phyloP scores from a whole-genome alignment of 2,113 vertebrate species.

The Hippolais icterina region DNA sequence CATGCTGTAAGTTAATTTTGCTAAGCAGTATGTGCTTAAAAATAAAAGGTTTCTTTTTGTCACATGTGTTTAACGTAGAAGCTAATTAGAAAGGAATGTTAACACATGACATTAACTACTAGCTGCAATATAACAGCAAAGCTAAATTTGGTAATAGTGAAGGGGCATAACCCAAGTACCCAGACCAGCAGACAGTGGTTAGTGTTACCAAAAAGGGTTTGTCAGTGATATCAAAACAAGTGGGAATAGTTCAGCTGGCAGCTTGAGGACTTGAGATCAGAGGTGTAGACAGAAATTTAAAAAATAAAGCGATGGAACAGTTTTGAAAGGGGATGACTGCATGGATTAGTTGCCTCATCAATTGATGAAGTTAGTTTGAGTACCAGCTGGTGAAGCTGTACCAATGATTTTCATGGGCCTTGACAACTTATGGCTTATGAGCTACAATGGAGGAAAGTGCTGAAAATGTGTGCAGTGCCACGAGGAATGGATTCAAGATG shows the following conservation, averaged over 20 bases:
- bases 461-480: neutral
- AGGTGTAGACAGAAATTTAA: neutral
- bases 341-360: neutral
- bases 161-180: neutral
- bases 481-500: neutral
- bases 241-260: neutral
- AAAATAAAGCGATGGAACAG: neutral
- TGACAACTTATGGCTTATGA: neutral
- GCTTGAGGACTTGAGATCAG: neutral
- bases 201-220: neutral
- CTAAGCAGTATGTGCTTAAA: neutral
- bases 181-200: neutral
- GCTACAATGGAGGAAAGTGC: neutral
- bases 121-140: neutral
- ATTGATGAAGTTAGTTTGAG: neutral
- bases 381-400: neutral
- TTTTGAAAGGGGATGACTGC: neutral
- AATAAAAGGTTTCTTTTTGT: neutral
- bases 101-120: neutral
- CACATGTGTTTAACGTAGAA: neutral
- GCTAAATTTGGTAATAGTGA: neutral
- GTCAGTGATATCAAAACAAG: neutral
- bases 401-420: neutral
- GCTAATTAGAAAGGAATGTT: neutral
- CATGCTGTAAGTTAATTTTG: neutral